phyloP scores from a whole-genome alignment of 2,888 invertebrate genomes.

The Hirtodrosophila alboralis region DNA sequence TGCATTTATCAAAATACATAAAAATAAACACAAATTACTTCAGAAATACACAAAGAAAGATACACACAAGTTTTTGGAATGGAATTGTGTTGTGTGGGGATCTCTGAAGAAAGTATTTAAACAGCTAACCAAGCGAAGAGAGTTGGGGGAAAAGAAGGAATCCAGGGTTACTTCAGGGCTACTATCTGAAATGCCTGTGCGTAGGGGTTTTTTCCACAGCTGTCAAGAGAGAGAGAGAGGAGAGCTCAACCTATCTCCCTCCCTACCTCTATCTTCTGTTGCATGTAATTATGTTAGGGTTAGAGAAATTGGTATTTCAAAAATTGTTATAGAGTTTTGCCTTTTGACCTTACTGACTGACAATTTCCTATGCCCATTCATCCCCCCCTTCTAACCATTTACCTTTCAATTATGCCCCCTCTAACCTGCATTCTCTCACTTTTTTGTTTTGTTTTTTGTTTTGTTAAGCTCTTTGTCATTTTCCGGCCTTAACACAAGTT shows the following conservation, averaged over 20 bases:
- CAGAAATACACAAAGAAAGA: constrained; percentile 65
- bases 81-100: no score
- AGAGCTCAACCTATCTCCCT: no score
- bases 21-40: constrained; percentile 80
- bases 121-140: constrained; percentile 65
- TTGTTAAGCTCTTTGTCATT: constrained; percentile 65
- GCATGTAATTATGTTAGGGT: constrained; percentile 56
- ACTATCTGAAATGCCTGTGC: constrained; percentile 55
- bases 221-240: constrained; percentile 47
- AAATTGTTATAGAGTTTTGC: constrained; percentile 36
- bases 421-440: constrained; percentile 3
- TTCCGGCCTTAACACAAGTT: constrained; percentile 65
- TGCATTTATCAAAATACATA: constrained; percentile 79
- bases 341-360: constrained; percentile 77
- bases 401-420: constrained; percentile 73
- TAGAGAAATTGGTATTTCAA: constrained; percentile 30
- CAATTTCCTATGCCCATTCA: constrained; percentile 73
- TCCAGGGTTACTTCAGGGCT: background rate
- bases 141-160: constrained; percentile 1
- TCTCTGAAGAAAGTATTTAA: constrained; percentile 57
- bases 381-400: constrained; percentile 32
- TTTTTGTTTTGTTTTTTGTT: no score
- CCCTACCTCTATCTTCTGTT: no score
- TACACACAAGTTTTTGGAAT: no score
- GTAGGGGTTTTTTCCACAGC: constrained; percentile 75